Conservation (phyloP, 1,140 invertebrate species). For the Heliconius hermathena region DNA sequence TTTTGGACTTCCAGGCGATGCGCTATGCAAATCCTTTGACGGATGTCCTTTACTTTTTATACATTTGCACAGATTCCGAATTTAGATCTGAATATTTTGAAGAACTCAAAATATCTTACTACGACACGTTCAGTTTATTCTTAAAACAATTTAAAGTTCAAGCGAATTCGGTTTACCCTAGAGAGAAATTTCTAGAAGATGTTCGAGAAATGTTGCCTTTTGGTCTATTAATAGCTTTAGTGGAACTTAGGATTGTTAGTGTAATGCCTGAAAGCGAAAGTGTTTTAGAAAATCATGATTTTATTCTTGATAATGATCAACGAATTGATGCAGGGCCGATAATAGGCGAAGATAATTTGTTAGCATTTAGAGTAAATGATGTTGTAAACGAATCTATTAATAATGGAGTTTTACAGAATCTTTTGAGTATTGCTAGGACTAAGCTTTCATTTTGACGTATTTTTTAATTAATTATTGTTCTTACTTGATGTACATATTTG, state of each 20-base stretch:
- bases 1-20: conserved; percentile 72
- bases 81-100: conserved; percentile 64
- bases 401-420: conserved; percentile 59
- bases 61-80: conserved; percentile 61
- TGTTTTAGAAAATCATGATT: background rate
- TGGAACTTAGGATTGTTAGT: conserved; percentile 62
- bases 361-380: conserved; percentile 61
- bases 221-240: conserved; percentile 59
- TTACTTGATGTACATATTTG: conserved; percentile 29
- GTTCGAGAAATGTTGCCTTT: conserved; percentile 52
- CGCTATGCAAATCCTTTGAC: conserved; percentile 60
- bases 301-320: background rate
- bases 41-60: conserved; percentile 67
- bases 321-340: conserved; percentile 24
- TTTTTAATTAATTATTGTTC: background rate
- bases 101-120: conserved; percentile 53
- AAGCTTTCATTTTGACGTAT: background rate
- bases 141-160: conserved; percentile 56
- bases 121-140: conserved; percentile 56
- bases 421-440: conserved; percentile 40
- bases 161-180: conserved; percentile 50
- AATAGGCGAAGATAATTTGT: conserved; percentile 38
- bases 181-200: conserved; percentile 55
- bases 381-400: conserved; percentile 57
- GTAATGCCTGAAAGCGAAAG: conserved; percentile 49